phyloP scores from a whole-genome alignment of 2,113 vertebrate species.

The Tyrannus savana region DNA sequence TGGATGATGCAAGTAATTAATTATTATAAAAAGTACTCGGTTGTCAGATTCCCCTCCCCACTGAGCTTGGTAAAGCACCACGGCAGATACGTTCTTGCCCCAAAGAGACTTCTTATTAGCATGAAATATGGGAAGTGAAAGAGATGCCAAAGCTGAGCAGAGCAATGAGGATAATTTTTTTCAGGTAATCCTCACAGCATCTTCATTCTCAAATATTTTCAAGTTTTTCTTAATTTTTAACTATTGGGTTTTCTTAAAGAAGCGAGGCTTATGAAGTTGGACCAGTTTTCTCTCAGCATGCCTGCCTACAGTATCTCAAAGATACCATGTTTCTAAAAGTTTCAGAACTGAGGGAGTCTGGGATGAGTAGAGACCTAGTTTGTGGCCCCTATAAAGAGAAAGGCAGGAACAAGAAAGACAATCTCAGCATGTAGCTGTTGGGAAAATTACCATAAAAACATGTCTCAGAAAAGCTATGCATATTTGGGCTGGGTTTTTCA shows the following conservation, averaged over 20 bases:
- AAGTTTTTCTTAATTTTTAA: not conserved
- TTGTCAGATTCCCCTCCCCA: not conserved
- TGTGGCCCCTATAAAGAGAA: not conserved
- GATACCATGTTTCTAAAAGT: not conserved
- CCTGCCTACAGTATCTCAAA: not conserved
- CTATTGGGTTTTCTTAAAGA: not conserved
- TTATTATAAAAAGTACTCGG: not conserved
- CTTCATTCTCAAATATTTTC: not conserved
- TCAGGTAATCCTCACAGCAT: not conserved
- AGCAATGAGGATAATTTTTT: not conserved
- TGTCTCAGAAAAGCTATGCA: not conserved
- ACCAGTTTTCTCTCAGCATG: not conserved
- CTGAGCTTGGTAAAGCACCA: not conserved
- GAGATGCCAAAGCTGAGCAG: not conserved
- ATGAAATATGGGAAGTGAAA: not conserved
- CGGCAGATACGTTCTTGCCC: not conserved
- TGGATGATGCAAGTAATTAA: conserved; percentile 8
- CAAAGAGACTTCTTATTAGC: not conserved
- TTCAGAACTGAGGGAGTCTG: not conserved
- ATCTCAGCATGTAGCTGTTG: not conserved
- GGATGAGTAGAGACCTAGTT: not conserved
- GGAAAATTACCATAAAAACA: not conserved
- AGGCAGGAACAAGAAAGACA: not conserved
- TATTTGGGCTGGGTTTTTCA: not conserved
- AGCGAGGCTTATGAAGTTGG: not conserved